Percentiles rank a stretch among this genome's conserved stretches.
Conservation (phyloP, 2,888 invertebrate genomes). For the Amaurobius ferox region DNA sequence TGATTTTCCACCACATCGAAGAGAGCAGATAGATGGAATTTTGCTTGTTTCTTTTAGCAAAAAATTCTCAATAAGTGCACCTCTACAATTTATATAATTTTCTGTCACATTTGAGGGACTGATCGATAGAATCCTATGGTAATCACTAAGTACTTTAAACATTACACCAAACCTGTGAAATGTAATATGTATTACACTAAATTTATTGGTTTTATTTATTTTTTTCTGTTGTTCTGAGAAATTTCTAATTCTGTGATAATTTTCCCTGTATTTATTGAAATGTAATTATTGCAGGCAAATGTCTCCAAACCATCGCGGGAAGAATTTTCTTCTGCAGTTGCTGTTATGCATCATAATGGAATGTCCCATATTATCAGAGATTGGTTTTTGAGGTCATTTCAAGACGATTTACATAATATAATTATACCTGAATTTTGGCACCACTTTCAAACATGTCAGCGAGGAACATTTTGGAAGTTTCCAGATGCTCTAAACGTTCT, state of each 20-base stretch:
- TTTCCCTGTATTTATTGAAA: too few species aligned
- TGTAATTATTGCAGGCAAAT: neutral
- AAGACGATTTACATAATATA: constrained; percentile 50
- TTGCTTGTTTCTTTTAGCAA: too few species aligned
- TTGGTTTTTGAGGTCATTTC: constrained; percentile 51
- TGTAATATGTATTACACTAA: neutral
- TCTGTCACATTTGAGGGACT: too few species aligned
- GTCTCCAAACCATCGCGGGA: neutral
- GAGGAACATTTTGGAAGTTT: constrained; percentile 46
- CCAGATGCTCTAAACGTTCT: constrained; percentile 57
- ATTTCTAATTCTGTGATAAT: too few species aligned
- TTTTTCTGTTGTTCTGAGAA: neutral
- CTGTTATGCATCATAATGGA: constrained; percentile 56
- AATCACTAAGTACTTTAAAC: too few species aligned
- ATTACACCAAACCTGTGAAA: too few species aligned
- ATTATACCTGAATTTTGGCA: constrained; percentile 69
- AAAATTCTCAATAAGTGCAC: too few species aligned
- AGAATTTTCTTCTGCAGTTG: constrained; percentile 40
- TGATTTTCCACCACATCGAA: too few species aligned
- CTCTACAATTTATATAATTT: too few species aligned
- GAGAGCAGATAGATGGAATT: too few species aligned
- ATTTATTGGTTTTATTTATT: neutral
- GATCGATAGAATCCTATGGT: too few species aligned
- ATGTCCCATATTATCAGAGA: constrained; percentile 59
- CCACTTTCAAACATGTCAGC: constrained; percentile 22